Evolutionary conservation across 2,888 invertebrate species (phyloP).

Genomic region (Amaurobius ferox): DNA sequence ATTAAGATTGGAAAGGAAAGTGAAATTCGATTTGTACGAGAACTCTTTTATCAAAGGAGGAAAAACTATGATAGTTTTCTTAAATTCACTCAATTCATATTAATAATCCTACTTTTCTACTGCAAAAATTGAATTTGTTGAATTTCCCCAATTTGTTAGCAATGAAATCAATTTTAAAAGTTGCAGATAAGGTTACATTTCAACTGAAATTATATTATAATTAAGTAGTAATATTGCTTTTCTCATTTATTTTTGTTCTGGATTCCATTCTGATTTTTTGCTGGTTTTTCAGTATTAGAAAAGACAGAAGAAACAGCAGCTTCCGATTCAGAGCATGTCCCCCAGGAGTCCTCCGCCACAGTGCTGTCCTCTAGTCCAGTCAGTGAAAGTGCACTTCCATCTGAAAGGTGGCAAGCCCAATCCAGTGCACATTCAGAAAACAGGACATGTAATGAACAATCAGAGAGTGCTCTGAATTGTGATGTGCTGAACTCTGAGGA

Average conservation of each 20-base stretch:
- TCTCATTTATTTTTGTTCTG: background rate
- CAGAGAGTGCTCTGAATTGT: conserved; percentile 39
- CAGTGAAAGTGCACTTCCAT: conserved; percentile 25
- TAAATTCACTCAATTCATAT: too few relatives aligned
- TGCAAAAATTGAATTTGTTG: too few relatives aligned
- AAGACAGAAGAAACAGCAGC: conserved; percentile 51
- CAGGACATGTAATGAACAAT: conserved; percentile 56
- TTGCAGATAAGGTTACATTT: too few relatives aligned
- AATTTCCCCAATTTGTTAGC: too few relatives aligned
- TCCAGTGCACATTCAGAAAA: conserved; percentile 15
- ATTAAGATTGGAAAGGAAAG: too few relatives aligned
- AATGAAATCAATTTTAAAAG: too few relatives aligned
- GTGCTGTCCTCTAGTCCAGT: conserved; percentile 56
- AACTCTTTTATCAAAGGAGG: too few relatives aligned
- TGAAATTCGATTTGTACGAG: too few relatives aligned
- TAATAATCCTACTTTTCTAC: too few relatives aligned
- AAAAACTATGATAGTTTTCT: too few relatives aligned
- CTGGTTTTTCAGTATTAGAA: conserved; percentile 52
- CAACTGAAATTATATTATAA: too few relatives aligned
- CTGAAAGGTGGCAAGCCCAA: conserved; percentile 22
- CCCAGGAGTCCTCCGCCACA: conserved; percentile 23
- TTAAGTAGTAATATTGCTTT: too few relatives aligned
- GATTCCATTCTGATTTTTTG: background rate
- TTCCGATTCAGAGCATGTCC: conserved; percentile 14
- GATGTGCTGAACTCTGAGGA: conserved; percentile 43